These are phyloP conservation scores for Melanotus villosus DNA, from an alignment of 2,888 invertebrate species.

Conservation along the genomic window DNA sequence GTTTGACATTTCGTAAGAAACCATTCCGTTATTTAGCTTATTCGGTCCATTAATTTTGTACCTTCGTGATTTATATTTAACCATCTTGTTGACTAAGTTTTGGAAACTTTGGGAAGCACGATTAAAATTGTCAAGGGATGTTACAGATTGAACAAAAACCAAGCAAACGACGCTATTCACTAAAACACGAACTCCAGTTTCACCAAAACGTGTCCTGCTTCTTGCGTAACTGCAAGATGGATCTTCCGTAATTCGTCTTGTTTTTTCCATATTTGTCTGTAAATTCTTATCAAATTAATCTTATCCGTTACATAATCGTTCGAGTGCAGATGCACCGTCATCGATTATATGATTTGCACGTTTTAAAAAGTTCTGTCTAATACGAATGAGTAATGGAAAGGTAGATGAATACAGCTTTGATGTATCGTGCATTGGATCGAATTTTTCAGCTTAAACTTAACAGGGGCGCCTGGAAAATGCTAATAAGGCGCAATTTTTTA, in stretches of 20 bases:
- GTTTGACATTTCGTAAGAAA: too few relatives aligned
- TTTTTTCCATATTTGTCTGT: neutral
- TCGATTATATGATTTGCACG: neutral
- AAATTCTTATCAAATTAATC: neutral
- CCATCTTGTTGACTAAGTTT: too few relatives aligned
- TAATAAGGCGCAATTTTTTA: constrained; percentile 10
- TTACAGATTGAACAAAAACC: constrained; percentile 16
- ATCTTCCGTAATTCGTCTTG: constrained; percentile 1
- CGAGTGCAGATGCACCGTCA: neutral
- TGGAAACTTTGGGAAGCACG: too few relatives aligned
- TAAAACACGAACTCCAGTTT: constrained; percentile 5
- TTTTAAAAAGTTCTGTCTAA: too few relatives aligned
- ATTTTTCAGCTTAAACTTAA: neutral
- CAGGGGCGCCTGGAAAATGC: neutral
- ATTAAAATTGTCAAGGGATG: neutral
- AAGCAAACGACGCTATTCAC: neutral
- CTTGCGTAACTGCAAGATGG: neutral
- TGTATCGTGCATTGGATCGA: neutral
- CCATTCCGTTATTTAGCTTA: too few relatives aligned
- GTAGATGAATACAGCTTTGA: neutral
- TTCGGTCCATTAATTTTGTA: too few relatives aligned
- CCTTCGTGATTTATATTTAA: too few relatives aligned
- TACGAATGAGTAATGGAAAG: too few relatives aligned
- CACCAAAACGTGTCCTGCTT: constrained; percentile 2
- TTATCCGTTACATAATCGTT: neutral